Percentiles rank a stretch among this genome's conserved stretches.
Conservation (phyloP, 1,140 invertebrate species). For the Aphelenchoides fujianensis region DNA sequence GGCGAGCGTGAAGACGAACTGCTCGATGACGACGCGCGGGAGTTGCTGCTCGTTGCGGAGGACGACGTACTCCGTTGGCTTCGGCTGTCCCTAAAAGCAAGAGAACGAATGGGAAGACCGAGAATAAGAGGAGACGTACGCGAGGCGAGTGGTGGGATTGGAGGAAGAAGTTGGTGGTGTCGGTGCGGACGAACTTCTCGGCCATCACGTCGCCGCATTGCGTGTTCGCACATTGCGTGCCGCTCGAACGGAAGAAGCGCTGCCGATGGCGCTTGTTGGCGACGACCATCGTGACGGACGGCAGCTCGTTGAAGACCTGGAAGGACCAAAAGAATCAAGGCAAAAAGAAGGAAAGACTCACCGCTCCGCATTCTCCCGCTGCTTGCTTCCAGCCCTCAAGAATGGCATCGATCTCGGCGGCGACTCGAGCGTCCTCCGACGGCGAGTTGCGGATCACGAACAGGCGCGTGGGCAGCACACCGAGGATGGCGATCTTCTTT, state of each 20-base stretch:
- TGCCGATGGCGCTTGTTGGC: background rate
- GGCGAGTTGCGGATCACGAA: background rate
- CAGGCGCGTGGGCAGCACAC: background rate
- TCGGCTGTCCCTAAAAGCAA: too few species aligned
- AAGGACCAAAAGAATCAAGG: too few species aligned
- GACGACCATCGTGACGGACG: background rate
- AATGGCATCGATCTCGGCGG: background rate
- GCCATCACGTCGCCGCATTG: background rate
- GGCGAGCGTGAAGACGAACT: too few species aligned
- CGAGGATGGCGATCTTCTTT: background rate
- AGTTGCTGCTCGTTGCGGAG: too few species aligned
- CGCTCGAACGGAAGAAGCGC: background rate
- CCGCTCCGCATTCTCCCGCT: too few species aligned
- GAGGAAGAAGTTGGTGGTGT: background rate
- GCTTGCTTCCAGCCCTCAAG: background rate
- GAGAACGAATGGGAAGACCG: too few species aligned
- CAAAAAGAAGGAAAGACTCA: too few species aligned
- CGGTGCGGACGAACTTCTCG: background rate
- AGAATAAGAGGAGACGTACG: background rate
- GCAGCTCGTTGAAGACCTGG: too few species aligned
- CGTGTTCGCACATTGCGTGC: background rate
- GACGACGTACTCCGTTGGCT: too few species aligned
- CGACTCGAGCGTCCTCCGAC: background rate
- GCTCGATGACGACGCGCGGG: too few species aligned
- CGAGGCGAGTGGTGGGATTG: background rate